These are phyloP conservation scores for Theocolax elegans DNA, from an alignment of 1,140 invertebrate species.

Conservation along the genomic window DNA sequence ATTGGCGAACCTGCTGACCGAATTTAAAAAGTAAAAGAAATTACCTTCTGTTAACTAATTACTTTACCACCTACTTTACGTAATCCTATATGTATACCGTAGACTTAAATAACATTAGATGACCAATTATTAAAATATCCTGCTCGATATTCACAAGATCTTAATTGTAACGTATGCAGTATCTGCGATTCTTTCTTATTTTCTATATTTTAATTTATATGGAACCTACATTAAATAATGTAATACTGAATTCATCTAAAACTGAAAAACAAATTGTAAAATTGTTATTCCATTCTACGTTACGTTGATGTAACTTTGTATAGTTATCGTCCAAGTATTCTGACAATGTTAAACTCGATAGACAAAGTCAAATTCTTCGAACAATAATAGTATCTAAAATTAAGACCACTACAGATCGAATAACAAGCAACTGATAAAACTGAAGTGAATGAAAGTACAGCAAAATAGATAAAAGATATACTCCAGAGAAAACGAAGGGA, in stretches of 20 bases:
- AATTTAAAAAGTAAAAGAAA: constrained; percentile 18
- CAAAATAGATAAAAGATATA: background rate
- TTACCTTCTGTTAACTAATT: constrained; percentile 21
- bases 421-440: background rate
- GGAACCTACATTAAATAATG: too few relatives aligned
- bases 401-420: background rate
- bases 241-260: too few relatives aligned
- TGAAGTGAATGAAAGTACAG: background rate
- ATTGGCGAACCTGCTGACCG: constrained; percentile 24
- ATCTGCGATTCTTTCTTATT: too few relatives aligned
- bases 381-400: background rate
- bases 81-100: constrained; percentile 7
- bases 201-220: too few relatives aligned
- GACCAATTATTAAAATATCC: constrained; percentile 12
- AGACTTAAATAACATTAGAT: background rate
- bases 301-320: too few relatives aligned
- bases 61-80: constrained; percentile 17
- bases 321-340: too few relatives aligned
- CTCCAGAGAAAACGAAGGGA: background rate
- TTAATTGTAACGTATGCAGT: background rate
- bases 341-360: too few relatives aligned
- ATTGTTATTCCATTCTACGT: too few relatives aligned
- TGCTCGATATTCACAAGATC: too few relatives aligned
- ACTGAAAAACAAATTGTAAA: too few relatives aligned
- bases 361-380: background rate